Conservation (phyloP, 2,113 vertebrate species). For the Mystacornis crossleyi region DNA sequence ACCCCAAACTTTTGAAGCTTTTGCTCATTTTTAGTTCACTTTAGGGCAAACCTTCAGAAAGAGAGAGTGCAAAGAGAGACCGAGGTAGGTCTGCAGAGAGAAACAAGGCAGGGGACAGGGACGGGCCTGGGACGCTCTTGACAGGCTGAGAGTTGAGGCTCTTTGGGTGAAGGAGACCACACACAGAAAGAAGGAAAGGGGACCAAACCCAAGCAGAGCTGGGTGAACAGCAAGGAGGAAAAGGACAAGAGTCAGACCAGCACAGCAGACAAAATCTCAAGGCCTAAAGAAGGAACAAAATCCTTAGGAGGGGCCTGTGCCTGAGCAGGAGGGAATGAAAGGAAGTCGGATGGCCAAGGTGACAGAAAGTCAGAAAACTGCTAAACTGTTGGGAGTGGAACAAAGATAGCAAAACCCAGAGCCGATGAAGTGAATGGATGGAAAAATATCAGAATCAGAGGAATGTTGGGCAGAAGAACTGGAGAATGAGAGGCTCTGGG, state of each 20-base stretch:
- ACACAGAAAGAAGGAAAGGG: neutral
- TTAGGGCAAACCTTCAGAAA: neutral
- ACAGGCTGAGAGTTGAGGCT: neutral
- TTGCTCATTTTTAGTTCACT: neutral
- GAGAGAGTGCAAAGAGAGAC: neutral
- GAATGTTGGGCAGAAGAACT: neutral
- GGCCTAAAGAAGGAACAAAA: neutral
- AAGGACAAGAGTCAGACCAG: neutral
- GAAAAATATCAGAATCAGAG: neutral
- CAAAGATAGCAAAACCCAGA: neutral
- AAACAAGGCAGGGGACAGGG: neutral
- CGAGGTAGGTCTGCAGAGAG: neutral
- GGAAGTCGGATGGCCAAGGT: accelerated
- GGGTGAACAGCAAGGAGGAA: neutral
- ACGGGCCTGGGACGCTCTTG: neutral
- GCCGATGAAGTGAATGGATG: neutral
- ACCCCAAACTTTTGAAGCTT: no score
- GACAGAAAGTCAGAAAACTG: neutral
- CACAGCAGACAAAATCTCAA: neutral
- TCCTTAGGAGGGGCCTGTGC: neutral
- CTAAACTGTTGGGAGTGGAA: neutral
- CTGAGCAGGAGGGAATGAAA: neutral
- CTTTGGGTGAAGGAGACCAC: neutral
- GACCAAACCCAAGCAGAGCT: neutral
- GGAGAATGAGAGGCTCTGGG: neutral